Evolutionary conservation across 2,113 vertebrate species (phyloP).

Genomic region (Microtus ochrogaster): DNA sequence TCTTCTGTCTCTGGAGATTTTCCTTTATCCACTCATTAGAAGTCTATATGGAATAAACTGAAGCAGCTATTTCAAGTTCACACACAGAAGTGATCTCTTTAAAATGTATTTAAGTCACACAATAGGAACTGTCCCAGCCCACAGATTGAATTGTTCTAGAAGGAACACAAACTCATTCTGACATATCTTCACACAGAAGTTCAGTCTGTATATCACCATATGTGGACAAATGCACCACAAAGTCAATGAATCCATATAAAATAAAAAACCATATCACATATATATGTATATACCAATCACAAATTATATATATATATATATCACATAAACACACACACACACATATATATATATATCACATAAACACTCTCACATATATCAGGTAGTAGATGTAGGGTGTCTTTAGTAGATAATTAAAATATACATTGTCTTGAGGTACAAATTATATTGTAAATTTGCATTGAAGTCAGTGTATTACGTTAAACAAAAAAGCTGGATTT

Average conservation of each 20-base stretch:
- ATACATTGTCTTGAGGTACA: background rate
- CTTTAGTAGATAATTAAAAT: background rate
- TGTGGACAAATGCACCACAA: background rate
- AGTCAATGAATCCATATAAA: background rate
- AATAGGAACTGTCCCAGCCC: background rate
- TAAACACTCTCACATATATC: background rate
- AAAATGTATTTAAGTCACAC: background rate
- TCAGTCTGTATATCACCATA: background rate
- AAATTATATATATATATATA: background rate
- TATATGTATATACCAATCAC: background rate
- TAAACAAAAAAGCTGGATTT: constrained; percentile 2
- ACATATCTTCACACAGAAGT: background rate
- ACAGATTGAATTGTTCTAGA: background rate
- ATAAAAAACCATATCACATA: background rate
- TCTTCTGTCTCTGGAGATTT: background rate
- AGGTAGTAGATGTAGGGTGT: background rate
- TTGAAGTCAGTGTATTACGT: background rate
- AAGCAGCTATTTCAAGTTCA: background rate
- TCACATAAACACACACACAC: no score
- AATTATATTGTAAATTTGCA: background rate
- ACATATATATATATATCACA: no score
- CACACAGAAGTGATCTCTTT: background rate
- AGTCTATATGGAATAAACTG: background rate
- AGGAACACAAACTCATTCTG: background rate
- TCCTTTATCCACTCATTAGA: background rate